Base-by-base conservation (phyloP, 1,140 invertebrate genomes). In the Leptopilina boulardi region DNA sequence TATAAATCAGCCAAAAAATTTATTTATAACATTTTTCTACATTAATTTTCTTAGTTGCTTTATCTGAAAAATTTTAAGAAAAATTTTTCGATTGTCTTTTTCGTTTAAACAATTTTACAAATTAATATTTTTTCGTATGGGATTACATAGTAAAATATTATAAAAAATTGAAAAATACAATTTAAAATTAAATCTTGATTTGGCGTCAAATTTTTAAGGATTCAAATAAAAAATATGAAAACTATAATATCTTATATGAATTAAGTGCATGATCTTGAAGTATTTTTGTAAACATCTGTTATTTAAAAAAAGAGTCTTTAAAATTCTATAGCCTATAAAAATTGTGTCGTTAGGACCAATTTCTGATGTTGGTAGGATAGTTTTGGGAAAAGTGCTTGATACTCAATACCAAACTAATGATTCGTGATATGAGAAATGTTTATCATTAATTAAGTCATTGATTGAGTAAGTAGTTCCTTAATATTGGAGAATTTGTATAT, bases 401-500 rank as follows among this genome's bases (percentile, higher is more conserved):
- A 84, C 78, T 80, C 78, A 70, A 84, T 87, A 87, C 82, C 85
- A 88, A 89, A 88, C 84, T 88, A 88, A 85, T 88, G 84, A 87
- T 89, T 86, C 88, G 88, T 89, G 88, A 89, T 88, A 88, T 79
- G 81, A 86, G 71, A 85, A 83, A 82, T 76, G 86, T 84, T 84
- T 82, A 85, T 85, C 70, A 81, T 82, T 82, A 83, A 84, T 85
- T 87, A 87, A 88, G 84, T 88, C 86, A 86, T 86, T 72, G 77
- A 84, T 86, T 76, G 83, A 85, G 83, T 85, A 84, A 87, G 80
- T 89, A 89, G 87, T 87, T 89, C 86, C 86, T 86, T 86, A 83
- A 83, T 85, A 86, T 84, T 85, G 84, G 84, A 76, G 59, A 89
- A 88, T 86, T 89, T 89, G 86, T 89, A 88, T 88, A 89, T 88